Base-by-base conservation (phyloP, 2,113 vertebrate genomes). In the Equus quagga region DNA sequence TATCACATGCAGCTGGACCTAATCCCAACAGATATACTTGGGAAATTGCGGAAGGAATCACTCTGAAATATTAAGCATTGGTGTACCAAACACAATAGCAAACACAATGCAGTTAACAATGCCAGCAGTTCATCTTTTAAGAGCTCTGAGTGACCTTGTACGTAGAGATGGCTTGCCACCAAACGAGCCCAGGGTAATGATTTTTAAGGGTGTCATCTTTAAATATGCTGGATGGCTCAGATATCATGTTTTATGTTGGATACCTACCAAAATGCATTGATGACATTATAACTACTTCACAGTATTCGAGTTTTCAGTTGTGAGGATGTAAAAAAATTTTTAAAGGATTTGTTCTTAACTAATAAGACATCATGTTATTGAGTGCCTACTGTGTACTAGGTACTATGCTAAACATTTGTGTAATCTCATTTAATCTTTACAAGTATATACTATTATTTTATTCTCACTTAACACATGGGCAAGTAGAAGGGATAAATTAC, bases 11-110 rank as follows among this genome's bases (percentile, higher is more conserved):
- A 28, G 70, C n/a, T 60, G 78, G 58, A 75, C 64, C 75, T n/a
- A 49, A 54, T 49, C 31, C n/a, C 70, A 84, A 31, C 24, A 21
- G 23, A 62, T 11, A 64, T 11, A n/a, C 26, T 9, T 64, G 18
- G 36, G 81, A 87, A 91, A 70, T 0, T 46, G 28, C 2, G 44
- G 85, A 97, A 93, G 69, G 72, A 67, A 80, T 9, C 23, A 18
- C n/a, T 92, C 44, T 76, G 67, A 86, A 95, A 92, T 9, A 95
- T 18, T 24, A 75, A 92, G 23, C 44, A n/a, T 67, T 73, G 28
- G 31, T 89, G 9, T 85, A 73, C 65, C 49, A 69, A 56, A 73
- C 6, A 26, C 41, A 69, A 56, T 9, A 49, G 91, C 49, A 94
- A 82, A 92, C 23, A 70, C 12, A 64, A 17, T 64, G 51, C 58